Evolutionary conservation across 2,797 vertebrate species (phyloP).

Genomic region (Acanthis flammea): DNA sequence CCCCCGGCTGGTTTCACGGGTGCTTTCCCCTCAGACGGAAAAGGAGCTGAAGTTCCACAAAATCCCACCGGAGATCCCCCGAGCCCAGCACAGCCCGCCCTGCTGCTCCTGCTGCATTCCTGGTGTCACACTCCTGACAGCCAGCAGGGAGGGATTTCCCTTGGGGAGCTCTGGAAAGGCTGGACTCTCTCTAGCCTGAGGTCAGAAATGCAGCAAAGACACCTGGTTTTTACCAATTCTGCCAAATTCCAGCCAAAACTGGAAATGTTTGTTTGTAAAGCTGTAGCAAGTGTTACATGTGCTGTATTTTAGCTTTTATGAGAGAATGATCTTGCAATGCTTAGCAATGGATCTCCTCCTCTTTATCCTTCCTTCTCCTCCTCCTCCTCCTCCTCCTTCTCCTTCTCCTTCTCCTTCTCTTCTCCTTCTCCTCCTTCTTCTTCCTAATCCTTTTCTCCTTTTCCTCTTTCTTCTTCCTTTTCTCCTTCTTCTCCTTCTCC

Average conservation of each 20-base stretch:
- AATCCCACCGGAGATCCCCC: not conserved
- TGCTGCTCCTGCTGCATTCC: not conserved
- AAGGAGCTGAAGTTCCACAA: not conserved
- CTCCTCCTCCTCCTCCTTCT: fast-evolving
- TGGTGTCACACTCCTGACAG: not conserved
- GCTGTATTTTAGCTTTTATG: not conserved
- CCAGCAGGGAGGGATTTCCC: fast-evolving
- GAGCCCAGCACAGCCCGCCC: not conserved
- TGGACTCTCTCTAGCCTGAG: not conserved
- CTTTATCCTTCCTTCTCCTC: too few relatives aligned
- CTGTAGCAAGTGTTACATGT: fast-evolving
- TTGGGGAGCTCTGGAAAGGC: fast-evolving
- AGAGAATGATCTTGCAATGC: not conserved
- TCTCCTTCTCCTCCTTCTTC: fast-evolving
- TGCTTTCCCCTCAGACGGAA: not conserved
- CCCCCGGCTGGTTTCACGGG: not conserved
- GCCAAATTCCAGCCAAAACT: too few relatives aligned
- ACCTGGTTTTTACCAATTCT: fast-evolving
- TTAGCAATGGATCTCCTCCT: not conserved
- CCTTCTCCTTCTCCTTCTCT: fast-evolving
- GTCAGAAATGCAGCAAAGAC: not conserved
- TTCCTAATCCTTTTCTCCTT: fast-evolving
- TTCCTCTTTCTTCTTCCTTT: too few relatives aligned
- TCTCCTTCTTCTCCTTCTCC: too few relatives aligned
- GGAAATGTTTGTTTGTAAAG: fast-evolving